Evolutionary conservation across 2,113 vertebrate genomes (phyloP).

Genomic region (Taxidea taxus): DNA sequence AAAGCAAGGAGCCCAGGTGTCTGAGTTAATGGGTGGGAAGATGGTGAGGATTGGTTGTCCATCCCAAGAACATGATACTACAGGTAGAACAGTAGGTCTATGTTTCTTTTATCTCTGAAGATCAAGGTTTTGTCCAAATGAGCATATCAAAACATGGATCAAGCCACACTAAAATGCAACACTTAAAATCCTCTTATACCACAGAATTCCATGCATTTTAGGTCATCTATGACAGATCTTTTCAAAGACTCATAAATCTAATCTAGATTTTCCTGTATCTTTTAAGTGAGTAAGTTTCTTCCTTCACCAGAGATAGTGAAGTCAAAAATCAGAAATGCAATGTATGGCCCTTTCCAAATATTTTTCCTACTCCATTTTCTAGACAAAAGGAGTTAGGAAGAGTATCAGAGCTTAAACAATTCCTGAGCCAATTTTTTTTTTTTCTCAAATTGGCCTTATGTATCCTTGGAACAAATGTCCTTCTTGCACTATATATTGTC

Average conservation of each 20-base stretch:
- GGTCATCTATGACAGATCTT: neutral
- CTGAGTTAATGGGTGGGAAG: neutral
- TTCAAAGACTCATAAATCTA: neutral
- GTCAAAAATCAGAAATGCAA: neutral
- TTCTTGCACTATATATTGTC: neutral
- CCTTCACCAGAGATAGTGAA: neutral
- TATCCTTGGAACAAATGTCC: neutral
- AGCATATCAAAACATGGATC: neutral
- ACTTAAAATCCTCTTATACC: neutral
- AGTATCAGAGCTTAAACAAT: neutral
- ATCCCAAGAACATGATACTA: accelerated
- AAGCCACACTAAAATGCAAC: neutral
- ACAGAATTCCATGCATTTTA: neutral
- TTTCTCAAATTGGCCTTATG: neutral
- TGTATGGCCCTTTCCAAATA: neutral
- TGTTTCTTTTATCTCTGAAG: neutral
- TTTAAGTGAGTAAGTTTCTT: neutral
- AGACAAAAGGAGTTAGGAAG: neutral
- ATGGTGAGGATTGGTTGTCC: neutral
- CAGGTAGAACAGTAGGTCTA: neutral
- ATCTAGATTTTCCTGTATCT: neutral
- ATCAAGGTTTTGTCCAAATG: neutral
- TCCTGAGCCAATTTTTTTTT: neutral
- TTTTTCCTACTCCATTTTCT: neutral
- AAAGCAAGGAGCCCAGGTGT: neutral